Base-by-base conservation (phyloP, 2,888 invertebrate species). In the Pandemis cinnamomeana region DNA sequence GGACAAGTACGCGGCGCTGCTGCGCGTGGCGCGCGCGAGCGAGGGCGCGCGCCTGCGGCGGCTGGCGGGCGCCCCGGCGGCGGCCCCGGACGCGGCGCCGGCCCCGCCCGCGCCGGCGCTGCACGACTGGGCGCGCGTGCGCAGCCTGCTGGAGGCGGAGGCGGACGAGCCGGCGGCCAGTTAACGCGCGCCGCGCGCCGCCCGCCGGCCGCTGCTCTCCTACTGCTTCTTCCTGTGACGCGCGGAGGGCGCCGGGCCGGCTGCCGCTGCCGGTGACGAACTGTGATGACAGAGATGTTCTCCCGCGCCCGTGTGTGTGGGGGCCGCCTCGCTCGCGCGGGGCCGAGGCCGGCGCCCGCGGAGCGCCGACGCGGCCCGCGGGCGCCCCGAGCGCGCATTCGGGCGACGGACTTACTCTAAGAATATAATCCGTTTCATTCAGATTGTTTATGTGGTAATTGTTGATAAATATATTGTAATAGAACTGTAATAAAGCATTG, bases 1-100 rank as follows among this genome's bases (percentile, higher is more conserved):
- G 79, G 95, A 95, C 80, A 96, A 96, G 86, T 96, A 96, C 87
- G 86, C 91, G 78, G 93, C 95, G 77, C 93, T 95, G 81, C 89
- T 95, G 82, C 91, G 94, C 73, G 93, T 95, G 72, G 94, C 95
- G 88, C 93, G 95, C 81, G 90, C 95, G 41, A 84, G 93, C 48
- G 95, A 95, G 83, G 89, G 91, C 77, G 94, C 95, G 72, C 91
- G 94, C 72, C 90, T 96, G 71, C 95, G 95, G 84, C 88, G 95
- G 61, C 92, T 93, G 79, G 92, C 91, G 81, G 85, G 81, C 66
- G 84, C 75, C 69, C 95, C 0, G 96, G 96, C 72, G 95, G 95
- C 80, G 94, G 94, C 85, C 96, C 95, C 88, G 97, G 75, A 74
- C 51, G 68, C 77, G 72, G 72, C 27, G 1, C 2, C 27, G 27